Evolutionary conservation across 2,797 vertebrate species (phyloP).

Genomic region (Myotis planiceps): DNA sequence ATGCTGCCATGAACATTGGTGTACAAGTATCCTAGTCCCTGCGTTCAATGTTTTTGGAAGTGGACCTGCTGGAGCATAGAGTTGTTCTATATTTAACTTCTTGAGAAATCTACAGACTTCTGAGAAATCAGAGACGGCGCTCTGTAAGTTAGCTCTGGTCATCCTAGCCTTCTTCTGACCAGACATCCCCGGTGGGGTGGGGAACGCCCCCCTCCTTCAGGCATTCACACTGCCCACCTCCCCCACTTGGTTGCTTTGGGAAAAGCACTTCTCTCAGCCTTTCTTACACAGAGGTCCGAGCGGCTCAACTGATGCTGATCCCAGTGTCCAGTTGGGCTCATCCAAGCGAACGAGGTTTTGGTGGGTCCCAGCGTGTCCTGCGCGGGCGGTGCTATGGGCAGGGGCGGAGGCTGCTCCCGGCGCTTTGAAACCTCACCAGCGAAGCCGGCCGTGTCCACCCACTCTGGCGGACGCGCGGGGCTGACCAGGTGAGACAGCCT

Average conservation of each 20-base stretch:
- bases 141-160: background rate
- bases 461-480: background rate
- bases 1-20: background rate
- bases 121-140: background rate
- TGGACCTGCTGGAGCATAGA: background rate
- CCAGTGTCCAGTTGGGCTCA: background rate
- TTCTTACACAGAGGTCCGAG: background rate
- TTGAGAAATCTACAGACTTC: background rate
- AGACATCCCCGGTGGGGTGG: background rate
- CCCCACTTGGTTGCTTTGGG: background rate
- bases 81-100: background rate
- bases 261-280: background rate
- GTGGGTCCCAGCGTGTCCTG: background rate
- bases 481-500: background rate
- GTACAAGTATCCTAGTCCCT: background rate
- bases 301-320: background rate
- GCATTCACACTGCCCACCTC: background rate
- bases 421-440: background rate
- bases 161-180: background rate
- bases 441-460: background rate
- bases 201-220: background rate
- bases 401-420: background rate
- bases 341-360: background rate
- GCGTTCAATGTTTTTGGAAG: background rate
- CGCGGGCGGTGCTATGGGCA: background rate